Evolutionary conservation across 2,797 vertebrate species (phyloP).

Genomic region (Poliocrania exsul): DNA sequence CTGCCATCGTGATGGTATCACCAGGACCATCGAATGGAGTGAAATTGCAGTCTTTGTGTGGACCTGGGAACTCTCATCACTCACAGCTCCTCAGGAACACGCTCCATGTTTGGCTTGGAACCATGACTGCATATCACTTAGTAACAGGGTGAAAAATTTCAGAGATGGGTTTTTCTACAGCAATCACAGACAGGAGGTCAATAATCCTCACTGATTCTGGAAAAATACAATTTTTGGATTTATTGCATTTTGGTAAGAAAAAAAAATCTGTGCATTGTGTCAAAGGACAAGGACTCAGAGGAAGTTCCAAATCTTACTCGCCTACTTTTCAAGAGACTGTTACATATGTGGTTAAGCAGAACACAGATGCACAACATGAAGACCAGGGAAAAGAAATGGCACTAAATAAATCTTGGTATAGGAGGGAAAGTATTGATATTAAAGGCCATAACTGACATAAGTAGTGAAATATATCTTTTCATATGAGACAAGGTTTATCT

Average conservation of each 20-base stretch:
- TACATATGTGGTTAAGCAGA: neutral
- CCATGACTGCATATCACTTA: accelerated
- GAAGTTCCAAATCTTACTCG: neutral
- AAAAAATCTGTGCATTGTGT: neutral
- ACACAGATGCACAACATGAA: neutral
- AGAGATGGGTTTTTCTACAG: neutral
- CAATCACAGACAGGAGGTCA: neutral
- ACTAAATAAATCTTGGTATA: neutral
- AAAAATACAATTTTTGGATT: neutral
- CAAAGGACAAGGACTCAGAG: neutral
- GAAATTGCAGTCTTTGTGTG: neutral
- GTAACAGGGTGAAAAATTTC: neutral
- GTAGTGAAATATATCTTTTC: neutral
- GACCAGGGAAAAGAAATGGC: neutral
- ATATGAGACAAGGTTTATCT: neutral
- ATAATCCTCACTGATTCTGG: neutral
- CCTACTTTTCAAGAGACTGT: neutral
- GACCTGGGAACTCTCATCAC: neutral
- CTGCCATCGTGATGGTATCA: neutral
- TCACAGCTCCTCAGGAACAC: neutral
- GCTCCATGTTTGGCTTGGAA: neutral
- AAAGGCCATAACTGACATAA: neutral
- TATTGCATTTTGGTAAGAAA: neutral
- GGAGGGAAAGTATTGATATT: neutral
- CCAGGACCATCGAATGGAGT: neutral